These are phyloP conservation scores for Oreochromis niloticus DNA, from an alignment of 2,113 vertebrate genomes.

Conservation along the genomic window DNA sequence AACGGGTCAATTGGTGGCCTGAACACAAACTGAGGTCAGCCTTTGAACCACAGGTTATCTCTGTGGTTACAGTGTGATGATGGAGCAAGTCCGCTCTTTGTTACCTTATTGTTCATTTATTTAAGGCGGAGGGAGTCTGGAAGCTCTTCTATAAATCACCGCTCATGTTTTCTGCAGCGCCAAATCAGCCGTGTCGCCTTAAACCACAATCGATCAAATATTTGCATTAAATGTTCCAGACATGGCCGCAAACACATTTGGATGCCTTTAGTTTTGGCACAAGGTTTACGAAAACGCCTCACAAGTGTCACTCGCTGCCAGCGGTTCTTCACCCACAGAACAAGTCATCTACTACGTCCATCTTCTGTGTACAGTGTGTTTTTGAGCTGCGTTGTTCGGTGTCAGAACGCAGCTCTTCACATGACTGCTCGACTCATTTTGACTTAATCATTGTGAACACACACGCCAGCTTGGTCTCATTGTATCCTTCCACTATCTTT, in stretches of 20 bases:
- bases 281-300: neutral
- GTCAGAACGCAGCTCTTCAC: constrained; percentile 60
- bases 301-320: neutral
- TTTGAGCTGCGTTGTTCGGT: constrained; percentile 59
- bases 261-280: neutral
- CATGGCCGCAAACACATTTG: neutral
- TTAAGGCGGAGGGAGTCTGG: neutral
- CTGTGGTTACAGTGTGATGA: neutral
- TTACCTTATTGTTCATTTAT: neutral
- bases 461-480: constrained; percentile 13
- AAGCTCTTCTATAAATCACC: neutral
- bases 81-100: neutral
- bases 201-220: neutral
- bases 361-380: constrained; percentile 16
- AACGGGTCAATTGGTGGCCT: neutral
- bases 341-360: too few species aligned
- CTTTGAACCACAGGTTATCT: neutral
- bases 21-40: neutral
- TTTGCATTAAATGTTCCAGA: neutral
- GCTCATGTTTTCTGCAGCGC: neutral
- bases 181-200: neutral
- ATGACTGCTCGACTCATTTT: neutral
- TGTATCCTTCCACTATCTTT: constrained; percentile 39
- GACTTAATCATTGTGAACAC: constrained; percentile 63
- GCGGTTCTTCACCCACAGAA: neutral